Conservation (phyloP, 1,140 invertebrate species). For the Steinernema khuongi region DNA sequence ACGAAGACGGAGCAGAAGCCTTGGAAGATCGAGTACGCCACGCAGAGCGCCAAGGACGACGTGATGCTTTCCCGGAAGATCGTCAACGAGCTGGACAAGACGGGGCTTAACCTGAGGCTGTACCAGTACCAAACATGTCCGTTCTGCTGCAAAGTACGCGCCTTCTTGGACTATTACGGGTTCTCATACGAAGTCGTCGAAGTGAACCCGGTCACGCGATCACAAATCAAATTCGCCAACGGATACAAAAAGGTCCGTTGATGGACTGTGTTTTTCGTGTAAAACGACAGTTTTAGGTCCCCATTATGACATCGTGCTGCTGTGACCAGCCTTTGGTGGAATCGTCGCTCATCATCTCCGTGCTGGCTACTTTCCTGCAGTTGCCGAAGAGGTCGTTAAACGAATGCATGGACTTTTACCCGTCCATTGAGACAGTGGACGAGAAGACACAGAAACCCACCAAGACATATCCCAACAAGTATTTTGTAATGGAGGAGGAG, state of each 20-base stretch:
- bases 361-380: slow-evolving; percentile 72
- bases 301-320: slow-evolving; percentile 38
- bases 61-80: slow-evolving; percentile 35
- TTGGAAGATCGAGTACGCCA: slow-evolving; percentile 31
- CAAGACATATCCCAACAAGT: slow-evolving; percentile 77
- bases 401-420: slow-evolving; percentile 77
- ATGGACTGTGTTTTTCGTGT: too few relatives aligned
- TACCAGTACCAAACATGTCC: slow-evolving; percentile 97
- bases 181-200: slow-evolving; percentile 92
- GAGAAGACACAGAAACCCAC: slow-evolving; percentile 67
- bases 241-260: slow-evolving; percentile 72
- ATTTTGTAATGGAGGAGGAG: slow-evolving; percentile 82
- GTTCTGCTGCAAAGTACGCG: slow-evolving; percentile 88
- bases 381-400: slow-evolving; percentile 67
- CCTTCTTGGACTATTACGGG: slow-evolving; percentile 85
- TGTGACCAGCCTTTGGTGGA: slow-evolving; percentile 76
- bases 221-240: slow-evolving; percentile 83
- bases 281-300: slow-evolving; percentile 52
- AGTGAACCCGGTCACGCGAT: slow-evolving; percentile 83
- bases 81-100: slow-evolving; percentile 64
- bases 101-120: slow-evolving; percentile 75
- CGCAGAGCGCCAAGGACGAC: slow-evolving; percentile 24
- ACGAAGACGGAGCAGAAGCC: slow-evolving; percentile 27
- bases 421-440: slow-evolving; percentile 64
- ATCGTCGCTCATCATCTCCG: slow-evolving; percentile 85